Evolutionary conservation across 2,888 invertebrate species (phyloP).

Genomic region (Amphimallon solstitiale): DNA sequence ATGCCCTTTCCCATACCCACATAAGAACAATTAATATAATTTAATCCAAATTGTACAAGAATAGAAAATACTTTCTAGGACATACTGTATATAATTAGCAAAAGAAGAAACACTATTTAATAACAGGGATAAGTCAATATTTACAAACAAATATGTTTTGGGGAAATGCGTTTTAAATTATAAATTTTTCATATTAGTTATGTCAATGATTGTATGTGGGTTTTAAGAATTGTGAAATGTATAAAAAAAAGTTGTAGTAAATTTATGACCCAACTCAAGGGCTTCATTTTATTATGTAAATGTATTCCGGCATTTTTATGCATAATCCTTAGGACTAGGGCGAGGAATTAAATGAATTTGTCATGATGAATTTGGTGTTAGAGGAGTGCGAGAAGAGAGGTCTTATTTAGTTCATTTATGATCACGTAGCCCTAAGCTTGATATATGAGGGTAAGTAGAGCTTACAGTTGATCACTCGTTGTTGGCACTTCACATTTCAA

Average conservation of each 20-base stretch:
- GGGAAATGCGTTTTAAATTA: no score
- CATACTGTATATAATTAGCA: no score
- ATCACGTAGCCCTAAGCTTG: constrained; percentile 39
- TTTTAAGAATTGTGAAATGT: no score
- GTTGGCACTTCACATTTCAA: constrained; percentile 39
- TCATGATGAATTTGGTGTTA: constrained; percentile 32
- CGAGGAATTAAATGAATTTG: constrained; percentile 35
- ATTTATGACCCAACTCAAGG: background rate
- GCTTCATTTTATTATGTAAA: constrained; percentile 23
- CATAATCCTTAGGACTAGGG: constrained; percentile 21
- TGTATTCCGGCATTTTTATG: constrained; percentile 31
- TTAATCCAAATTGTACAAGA: no score
- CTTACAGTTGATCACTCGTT: constrained; percentile 40
- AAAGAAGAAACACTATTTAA: no score
- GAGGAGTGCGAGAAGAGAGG: constrained; percentile 11
- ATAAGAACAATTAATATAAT: no score
- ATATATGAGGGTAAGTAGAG: constrained; percentile 41
- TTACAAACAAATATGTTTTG: no score
- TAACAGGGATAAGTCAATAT: no score
- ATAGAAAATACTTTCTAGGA: no score
- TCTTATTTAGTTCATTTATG: constrained; percentile 40
- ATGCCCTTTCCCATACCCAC: no score
- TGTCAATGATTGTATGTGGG: no score
- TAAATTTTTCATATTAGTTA: no score
- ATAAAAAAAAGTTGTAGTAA: background rate